A percentile compares a stretch with the other conserved stretches of the same genome.
Conservation (phyloP, 2,113 vertebrate genomes). For the Grallaria varia region DNA sequence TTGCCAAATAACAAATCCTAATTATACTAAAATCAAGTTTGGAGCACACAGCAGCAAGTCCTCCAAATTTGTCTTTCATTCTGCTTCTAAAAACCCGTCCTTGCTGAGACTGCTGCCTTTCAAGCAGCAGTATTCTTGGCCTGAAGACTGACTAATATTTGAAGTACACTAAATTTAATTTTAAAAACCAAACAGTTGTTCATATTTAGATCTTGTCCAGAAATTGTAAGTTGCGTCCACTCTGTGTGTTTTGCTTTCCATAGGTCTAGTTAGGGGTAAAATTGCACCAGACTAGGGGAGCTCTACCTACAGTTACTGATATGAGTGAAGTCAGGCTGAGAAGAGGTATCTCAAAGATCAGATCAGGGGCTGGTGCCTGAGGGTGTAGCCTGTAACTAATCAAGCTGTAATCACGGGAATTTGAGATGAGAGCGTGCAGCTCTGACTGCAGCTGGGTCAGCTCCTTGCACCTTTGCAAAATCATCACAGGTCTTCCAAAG, state of each 20-base stretch:
- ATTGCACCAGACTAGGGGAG: not conserved
- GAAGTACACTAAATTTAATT: conserved; percentile 1
- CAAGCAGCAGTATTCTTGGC: not conserved
- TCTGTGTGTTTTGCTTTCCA: not conserved
- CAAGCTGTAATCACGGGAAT: not conserved
- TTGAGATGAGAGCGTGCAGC: not conserved
- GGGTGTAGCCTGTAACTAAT: not conserved
- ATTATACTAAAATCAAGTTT: conserved; percentile 7
- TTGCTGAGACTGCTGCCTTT: not conserved
- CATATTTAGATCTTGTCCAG: not conserved
- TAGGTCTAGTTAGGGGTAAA: not conserved
- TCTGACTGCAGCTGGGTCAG: not conserved
- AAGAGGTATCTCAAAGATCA: not conserved
- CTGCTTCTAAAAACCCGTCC: not conserved
- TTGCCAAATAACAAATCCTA: not conserved
- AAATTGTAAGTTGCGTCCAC: not conserved
- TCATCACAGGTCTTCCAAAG: not conserved
- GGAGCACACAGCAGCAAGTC: not conserved
- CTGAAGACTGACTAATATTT: not conserved
- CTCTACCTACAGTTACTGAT: not conserved
- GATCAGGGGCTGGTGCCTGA: not conserved
- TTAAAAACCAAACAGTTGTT: not conserved
- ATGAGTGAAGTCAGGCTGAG: not conserved
- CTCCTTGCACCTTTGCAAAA: not conserved
- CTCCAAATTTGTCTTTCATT: not conserved